phyloP scores from a whole-genome alignment of 2,113 vertebrate genomes.

The Vanacampus margaritifer region DNA sequence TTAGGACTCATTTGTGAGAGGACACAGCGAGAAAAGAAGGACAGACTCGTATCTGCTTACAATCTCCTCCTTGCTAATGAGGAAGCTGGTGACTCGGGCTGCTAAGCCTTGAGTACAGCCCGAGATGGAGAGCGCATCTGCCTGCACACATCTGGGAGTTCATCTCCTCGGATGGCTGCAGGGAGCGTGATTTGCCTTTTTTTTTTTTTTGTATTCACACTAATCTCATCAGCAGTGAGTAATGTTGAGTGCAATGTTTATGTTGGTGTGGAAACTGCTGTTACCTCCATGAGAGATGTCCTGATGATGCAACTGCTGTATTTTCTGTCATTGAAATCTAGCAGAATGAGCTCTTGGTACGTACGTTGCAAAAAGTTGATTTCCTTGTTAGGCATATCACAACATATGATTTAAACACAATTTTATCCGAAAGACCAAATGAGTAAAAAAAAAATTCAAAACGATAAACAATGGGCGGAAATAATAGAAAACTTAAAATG shows the following conservation, averaged over 20 bases:
- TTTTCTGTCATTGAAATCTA: neutral
- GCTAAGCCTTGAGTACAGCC: slow-evolving; percentile 47
- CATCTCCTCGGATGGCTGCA: slow-evolving; percentile 27
- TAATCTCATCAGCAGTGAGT: slow-evolving; percentile 17
- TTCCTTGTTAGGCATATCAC: neutral
- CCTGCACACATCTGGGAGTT: slow-evolving; percentile 5
- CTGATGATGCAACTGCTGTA: neutral
- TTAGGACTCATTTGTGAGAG: slow-evolving; percentile 43
- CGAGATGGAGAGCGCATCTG: slow-evolving; percentile 20
- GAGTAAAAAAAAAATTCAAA: neutral
- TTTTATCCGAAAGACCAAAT: neutral
- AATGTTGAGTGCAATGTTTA: slow-evolving; percentile 12
- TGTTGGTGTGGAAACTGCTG: neutral
- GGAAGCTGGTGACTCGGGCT: slow-evolving; percentile 42
- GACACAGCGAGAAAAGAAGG: slow-evolving; percentile 23
- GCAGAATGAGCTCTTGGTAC: neutral
- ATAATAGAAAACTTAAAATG: too few species aligned
- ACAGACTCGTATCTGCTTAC: slow-evolving; percentile 44
- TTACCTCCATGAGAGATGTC: neutral
- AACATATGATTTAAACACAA: neutral
- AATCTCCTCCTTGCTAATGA: slow-evolving; percentile 60
- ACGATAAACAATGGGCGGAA: too few species aligned
- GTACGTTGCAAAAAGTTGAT: neutral
- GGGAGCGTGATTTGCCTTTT: slow-evolving; percentile 17
- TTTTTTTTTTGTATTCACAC: neutral